A percentile compares a stretch with the other conserved stretches of the same genome.
Evolutionary conservation across 2,113 vertebrate genomes (phyloP).

Genomic region (Brachionichthys hirsutus): DNA sequence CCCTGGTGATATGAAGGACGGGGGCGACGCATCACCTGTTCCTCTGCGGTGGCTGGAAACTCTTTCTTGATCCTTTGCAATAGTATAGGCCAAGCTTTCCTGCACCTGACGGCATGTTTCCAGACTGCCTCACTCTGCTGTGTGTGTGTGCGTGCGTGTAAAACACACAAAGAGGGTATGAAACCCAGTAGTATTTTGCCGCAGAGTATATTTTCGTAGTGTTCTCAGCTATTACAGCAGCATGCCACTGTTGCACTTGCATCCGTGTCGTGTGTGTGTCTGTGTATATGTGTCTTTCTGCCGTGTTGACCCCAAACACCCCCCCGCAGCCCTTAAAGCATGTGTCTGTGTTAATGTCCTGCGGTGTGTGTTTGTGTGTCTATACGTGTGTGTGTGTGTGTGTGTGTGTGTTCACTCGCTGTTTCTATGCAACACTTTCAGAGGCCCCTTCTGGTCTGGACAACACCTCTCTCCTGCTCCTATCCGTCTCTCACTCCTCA

Average conservation of each 20-base stretch:
- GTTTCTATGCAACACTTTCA: constrained; percentile 74
- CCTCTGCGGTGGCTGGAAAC: constrained; percentile 67
- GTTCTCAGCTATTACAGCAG: constrained; percentile 26
- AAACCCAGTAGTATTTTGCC: constrained; percentile 12
- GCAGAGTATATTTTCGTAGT: constrained; percentile 1
- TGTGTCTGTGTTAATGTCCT: constrained; percentile 50
- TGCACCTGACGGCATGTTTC: no score
- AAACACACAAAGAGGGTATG: constrained; percentile 18
- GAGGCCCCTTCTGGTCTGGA: constrained; percentile 74
- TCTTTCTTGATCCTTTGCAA: constrained; percentile 68
- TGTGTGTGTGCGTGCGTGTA: background rate
- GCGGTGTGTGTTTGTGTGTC: constrained; percentile 22
- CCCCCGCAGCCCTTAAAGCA: constrained; percentile 8
- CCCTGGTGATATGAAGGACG: constrained; percentile 28
- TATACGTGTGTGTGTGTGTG: constrained; percentile 24
- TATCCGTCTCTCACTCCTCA: constrained; percentile 78
- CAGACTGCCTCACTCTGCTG: no score
- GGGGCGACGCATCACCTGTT: constrained; percentile 53
- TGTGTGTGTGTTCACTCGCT: constrained; percentile 56
- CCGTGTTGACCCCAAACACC: constrained; percentile 32
- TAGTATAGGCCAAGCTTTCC: constrained; percentile 60
- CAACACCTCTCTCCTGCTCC: constrained; percentile 74
- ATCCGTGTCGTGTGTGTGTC: background rate
- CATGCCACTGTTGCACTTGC: background rate
- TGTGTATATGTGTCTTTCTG: constrained; percentile 7